These are phyloP conservation scores for Salvator merianae DNA, from an alignment of 2,113 vertebrate genomes.

Conservation along the genomic window DNA sequence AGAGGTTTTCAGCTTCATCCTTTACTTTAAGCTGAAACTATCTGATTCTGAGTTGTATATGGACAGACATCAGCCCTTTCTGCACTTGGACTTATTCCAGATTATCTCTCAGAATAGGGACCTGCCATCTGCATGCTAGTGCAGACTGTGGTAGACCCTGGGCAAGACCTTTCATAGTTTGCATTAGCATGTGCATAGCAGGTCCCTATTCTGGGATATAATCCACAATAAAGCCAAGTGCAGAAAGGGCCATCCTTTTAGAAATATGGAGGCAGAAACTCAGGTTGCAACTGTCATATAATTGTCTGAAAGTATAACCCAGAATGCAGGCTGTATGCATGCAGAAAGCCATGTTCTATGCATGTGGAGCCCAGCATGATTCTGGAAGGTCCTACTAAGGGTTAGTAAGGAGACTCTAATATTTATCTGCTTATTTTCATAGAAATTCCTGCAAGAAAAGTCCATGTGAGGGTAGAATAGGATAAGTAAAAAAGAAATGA, in stretches of 20 bases:
- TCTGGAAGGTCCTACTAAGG: neutral
- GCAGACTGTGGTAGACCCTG: too few species aligned
- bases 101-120: too few species aligned
- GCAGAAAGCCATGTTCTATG: neutral
- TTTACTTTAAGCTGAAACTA: neutral
- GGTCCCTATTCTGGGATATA: too few species aligned
- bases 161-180: too few species aligned
- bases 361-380: conserved; percentile 36
- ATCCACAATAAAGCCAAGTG: too few species aligned
- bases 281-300: conserved; percentile 30
- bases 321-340: neutral
- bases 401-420: too few species aligned
- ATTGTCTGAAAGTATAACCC: conserved; percentile 12
- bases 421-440: too few species aligned
- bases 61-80: too few species aligned
- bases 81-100: too few species aligned
- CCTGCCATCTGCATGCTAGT: too few species aligned
- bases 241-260: too few species aligned
- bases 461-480: neutral
- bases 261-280: conserved; percentile 29
- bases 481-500: neutral
- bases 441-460: neutral
- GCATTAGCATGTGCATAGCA: too few species aligned
- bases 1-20: neutral
- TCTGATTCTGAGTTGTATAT: neutral